A percentile compares a stretch with the other conserved stretches of the same genome.
phyloP scores from a whole-genome alignment of 2,797 vertebrate species.

The Coranthus polyacanthus region DNA sequence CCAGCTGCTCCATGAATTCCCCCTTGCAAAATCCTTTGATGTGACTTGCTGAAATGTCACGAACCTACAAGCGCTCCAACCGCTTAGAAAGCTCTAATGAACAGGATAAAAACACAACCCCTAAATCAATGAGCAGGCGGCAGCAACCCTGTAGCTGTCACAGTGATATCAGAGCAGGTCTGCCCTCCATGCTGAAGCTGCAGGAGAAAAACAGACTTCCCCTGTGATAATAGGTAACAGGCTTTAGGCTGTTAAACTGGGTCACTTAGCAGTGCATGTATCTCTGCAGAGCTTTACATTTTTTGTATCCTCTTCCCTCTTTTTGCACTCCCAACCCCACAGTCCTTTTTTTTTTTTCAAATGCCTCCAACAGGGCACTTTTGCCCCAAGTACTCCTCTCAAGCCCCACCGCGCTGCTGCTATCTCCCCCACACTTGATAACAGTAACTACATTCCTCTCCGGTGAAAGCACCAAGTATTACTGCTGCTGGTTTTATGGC shows the following conservation, averaged over 20 bases:
- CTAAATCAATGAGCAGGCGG: conserved; percentile 70
- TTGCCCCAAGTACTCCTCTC: conserved; percentile 18
- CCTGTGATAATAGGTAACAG: conserved; percentile 74
- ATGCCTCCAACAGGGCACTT: conserved; percentile 37
- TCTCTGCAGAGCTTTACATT: conserved; percentile 46
- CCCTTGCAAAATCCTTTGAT: conserved; percentile 68
- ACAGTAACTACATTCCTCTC: conserved; percentile 62
- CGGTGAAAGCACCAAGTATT: conserved; percentile 51
- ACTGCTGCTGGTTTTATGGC: conserved; percentile 31
- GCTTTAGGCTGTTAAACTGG: conserved; percentile 73
- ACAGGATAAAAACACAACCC: conserved; percentile 75
- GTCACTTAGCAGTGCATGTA: conserved; percentile 65
- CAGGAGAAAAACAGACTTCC: conserved; percentile 62
- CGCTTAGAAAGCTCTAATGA: conserved; percentile 78
- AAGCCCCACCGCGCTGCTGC: not conserved
- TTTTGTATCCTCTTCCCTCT: conserved; percentile 16
- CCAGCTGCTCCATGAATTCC: conserved; percentile 59
- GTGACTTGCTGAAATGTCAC: conserved; percentile 76
- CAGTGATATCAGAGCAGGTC: conserved; percentile 63
- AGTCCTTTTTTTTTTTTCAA: conserved; percentile 36
- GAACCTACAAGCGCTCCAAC: conserved; percentile 69
- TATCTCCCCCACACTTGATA: conserved; percentile 47
- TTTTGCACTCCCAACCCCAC: conserved; percentile 23
- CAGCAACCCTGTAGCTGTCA: conserved; percentile 72
- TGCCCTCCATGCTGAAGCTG: conserved; percentile 59